Evolutionary conservation across 2,888 invertebrate species (phyloP).

Genomic region (Drosophila anomalata): DNA sequence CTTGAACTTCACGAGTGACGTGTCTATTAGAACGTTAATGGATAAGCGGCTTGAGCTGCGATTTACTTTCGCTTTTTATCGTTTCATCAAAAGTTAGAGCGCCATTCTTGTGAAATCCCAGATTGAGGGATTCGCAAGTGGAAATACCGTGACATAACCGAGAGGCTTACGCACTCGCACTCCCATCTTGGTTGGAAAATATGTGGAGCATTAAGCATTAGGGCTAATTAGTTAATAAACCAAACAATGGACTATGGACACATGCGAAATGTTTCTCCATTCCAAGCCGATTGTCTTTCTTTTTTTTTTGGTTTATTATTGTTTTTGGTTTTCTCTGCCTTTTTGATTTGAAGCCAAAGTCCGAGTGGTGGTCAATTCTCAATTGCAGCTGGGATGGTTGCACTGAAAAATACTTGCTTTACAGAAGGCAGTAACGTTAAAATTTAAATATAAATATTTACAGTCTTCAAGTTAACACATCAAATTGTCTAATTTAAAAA

Average conservation of each 20-base stretch:
- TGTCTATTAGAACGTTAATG: conserved; percentile 66
- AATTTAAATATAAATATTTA: neutral
- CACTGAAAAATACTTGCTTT: conserved; percentile 14
- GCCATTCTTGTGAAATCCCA: conserved; percentile 63
- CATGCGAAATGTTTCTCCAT: conserved; percentile 31
- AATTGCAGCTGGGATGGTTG: conserved; percentile 19
- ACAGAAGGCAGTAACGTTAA: neutral
- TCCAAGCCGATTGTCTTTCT: conserved; percentile 20
- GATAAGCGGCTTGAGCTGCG: conserved; percentile 8
- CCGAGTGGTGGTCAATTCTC: conserved; percentile 28
- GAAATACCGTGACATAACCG: conserved; percentile 52
- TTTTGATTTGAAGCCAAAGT: conserved; percentile 20
- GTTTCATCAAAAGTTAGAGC: conserved; percentile 30
- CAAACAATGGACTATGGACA: conserved; percentile 32
- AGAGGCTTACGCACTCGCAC: conserved; percentile 38
- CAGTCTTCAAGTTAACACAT: neutral
- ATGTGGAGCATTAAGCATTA: conserved; percentile 65
- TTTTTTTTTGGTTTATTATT: neutral
- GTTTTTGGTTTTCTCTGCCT: conserved; percentile 3
- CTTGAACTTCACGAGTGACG: conserved; percentile 66
- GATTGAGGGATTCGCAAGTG: conserved; percentile 35
- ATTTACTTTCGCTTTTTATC: conserved; percentile 66
- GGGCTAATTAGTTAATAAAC: conserved; percentile 70
- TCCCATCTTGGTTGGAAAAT: conserved; percentile 26
- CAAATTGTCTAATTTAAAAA: neutral